Percentiles rank a stretch among this genome's conserved stretches.
Evolutionary conservation across 2,113 vertebrate species (phyloP).

Genomic region (Smithornis capensis): DNA sequence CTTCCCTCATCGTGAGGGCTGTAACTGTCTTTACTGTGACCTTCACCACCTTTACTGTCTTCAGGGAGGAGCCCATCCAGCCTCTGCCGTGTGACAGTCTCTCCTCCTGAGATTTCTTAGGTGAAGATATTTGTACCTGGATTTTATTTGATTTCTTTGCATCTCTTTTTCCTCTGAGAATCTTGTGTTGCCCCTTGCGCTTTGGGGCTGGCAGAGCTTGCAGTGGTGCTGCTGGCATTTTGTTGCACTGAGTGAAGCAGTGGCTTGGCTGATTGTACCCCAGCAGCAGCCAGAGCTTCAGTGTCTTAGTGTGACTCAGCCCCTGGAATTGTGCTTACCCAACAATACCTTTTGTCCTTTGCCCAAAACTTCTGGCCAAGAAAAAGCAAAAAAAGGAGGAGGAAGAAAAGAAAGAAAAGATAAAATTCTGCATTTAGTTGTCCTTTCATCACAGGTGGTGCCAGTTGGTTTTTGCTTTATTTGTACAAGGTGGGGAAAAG

Average conservation of each 20-base stretch:
- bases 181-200: not conserved
- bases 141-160: not conserved
- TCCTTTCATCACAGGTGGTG: constrained; percentile 75
- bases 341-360: constrained; percentile 81
- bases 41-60: not conserved
- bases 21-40: not conserved
- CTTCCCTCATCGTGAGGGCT: not conserved
- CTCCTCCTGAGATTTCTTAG: not conserved
- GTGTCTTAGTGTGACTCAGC: constrained; percentile 74
- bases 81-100: not conserved
- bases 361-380: constrained; percentile 71
- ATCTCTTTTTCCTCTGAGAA: accelerated
- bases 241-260: not conserved
- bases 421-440: constrained; percentile 77
- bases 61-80: not conserved
- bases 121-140: not conserved
- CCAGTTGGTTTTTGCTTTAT: constrained; percentile 75
- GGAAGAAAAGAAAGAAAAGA: constrained; percentile 68
- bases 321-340: constrained; percentile 61
- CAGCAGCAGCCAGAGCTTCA: constrained; percentile 55
- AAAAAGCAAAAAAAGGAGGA: constrained; percentile 59
- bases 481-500: constrained; percentile 82
- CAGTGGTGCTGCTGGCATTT: not conserved
- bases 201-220: not conserved
- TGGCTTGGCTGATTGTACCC: constrained; percentile 54